Percentiles rank a stretch among this genome's conserved stretches.
Conservation (phyloP, 2,888 invertebrate species). For the Stramonita haemastoma region DNA sequence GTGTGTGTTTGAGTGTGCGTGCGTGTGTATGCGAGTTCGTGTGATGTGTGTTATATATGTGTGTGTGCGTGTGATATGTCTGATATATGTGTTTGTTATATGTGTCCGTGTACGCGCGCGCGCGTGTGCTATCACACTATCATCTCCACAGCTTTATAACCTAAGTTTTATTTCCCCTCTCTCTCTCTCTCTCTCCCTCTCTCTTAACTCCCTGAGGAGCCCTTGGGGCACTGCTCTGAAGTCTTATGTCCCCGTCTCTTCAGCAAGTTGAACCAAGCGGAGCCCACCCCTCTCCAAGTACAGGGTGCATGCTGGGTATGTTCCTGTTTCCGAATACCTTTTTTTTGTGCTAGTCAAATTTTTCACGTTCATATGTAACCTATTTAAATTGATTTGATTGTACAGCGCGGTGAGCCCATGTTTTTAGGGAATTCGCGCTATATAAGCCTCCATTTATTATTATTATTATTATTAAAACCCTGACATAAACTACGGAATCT, state of each 20-base stretch:
- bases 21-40: neutral
- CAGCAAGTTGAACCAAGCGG: neutral
- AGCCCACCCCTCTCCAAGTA: neutral
- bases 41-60: neutral
- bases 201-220: neutral
- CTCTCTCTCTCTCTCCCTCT: neutral
- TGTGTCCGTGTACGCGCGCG: constrained; percentile 2
- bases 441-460: no score
- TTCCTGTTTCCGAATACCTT: neutral
- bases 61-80: neutral
- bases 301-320: neutral
- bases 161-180: neutral
- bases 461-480: no score
- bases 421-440: no score
- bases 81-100: neutral
- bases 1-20: neutral
- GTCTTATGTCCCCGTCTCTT: neutral
- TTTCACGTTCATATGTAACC: neutral
- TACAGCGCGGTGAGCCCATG: no score
- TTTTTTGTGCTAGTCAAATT: no score
- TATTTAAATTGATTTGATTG: no score
- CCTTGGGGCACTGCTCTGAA: no score
- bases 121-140: neutral
- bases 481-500: no score
- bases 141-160: neutral